Evolutionary conservation across 2,797 vertebrate species (phyloP), one percentile per base, ranked within the genome.

Genomic region (Alouatta caraya): DNA sequence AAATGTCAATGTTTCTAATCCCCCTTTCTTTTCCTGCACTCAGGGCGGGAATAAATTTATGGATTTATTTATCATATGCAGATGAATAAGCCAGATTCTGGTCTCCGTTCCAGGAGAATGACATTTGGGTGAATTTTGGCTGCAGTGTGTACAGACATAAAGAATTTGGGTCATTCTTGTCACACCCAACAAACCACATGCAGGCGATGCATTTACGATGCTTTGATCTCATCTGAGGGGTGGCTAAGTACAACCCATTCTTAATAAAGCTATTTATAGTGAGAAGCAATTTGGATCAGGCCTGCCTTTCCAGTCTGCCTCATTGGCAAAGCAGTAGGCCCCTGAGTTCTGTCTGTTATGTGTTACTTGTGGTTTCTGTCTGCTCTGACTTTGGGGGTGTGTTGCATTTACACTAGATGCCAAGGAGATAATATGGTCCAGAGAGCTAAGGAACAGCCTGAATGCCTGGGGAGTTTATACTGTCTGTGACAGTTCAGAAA

Each of bases 231-330:
- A 52, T 93, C 57, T 83, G 64, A 90, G 67, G 37, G 33, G 55
- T 75, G 61, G 42, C 42, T 90, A 75, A 67, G 64, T n/a, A 33
- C 75, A 83, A 93, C 5, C 37, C 5, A 85, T 24, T 94, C 95
- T 95, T 89, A 92, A 55, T 52, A n/a, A 94, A 87, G 76, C 42
- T 88, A 59, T 83, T 88, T 90, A 48, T 48, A 86, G 42, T 26
- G 48, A 93, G 88, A 90, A 92, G 70, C 5, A 61, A 17, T 73
- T 95, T 48, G 21, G 72, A 46, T 67, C 55, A 72, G 64, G 67
- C 84, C 67, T 94, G 90, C 37, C 79, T 82, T 94, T 82, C 67
- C 37, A 50, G 84, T 76, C 72, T 37, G 79, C 44, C 73, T 73
- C 22, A 2, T 5, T 85, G 86, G 76, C n/a, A 42, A 64, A 26